Evolutionary conservation across 2,797 vertebrate species (phyloP).

Genomic region (Leuciscus waleckii): DNA sequence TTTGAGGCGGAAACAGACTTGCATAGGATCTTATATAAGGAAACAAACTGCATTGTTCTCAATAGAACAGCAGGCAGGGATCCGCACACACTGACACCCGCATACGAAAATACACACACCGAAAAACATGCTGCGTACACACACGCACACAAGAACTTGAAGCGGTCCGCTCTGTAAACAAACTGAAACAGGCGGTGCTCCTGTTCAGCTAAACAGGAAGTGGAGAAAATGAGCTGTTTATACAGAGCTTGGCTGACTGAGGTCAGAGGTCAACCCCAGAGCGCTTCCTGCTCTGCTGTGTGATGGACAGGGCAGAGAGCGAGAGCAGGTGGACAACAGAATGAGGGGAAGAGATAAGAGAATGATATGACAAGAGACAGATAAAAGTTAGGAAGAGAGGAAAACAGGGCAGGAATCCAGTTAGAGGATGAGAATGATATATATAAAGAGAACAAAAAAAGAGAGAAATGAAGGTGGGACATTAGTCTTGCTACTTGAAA

Average conservation of each 20-base stretch:
- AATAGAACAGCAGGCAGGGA: conserved; percentile 15
- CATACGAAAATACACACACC: conserved; percentile 21
- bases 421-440: neutral
- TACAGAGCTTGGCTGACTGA: conserved; percentile 74
- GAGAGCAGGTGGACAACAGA: conserved; percentile 72
- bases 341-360: conserved; percentile 60
- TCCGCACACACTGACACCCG: conserved; percentile 18
- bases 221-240: conserved; percentile 85
- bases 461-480: neutral
- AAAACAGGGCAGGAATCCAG: conserved; percentile 8
- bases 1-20: conserved; percentile 15
- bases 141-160: conserved; percentile 34
- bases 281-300: conserved; percentile 79
- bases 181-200: conserved; percentile 81
- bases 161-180: conserved; percentile 76
- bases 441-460: neutral
- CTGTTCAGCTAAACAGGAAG: conserved; percentile 85
- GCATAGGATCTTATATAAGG: conserved; percentile 10
- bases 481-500: neutral
- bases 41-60: conserved; percentile 32
- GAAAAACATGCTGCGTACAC: conserved; percentile 21
- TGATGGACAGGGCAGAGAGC: conserved; percentile 71
- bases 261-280: conserved; percentile 78
- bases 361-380: neutral
- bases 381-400: neutral